A percentile compares a stretch with the other conserved stretches of the same genome.
Conservation (phyloP, 2,888 invertebrate genomes). For the Morpho deidamia region DNA sequence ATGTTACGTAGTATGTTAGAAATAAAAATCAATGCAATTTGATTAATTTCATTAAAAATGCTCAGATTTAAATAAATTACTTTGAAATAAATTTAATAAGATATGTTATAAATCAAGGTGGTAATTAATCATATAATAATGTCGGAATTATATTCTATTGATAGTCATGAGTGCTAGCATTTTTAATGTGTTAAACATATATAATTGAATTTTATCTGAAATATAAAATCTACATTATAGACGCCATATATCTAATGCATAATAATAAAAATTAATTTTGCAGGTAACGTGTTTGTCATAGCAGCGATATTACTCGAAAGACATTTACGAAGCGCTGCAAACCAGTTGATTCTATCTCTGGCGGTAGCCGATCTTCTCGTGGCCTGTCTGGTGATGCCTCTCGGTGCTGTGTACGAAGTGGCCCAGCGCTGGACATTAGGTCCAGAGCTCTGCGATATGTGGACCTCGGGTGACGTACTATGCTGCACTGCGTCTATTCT, state of each 20-base stretch:
- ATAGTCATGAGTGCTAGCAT: neutral
- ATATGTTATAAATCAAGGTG: no score
- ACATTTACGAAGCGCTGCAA: slow-evolving; percentile 91
- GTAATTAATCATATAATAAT: neutral
- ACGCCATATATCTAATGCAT: no score
- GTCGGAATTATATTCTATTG: neutral
- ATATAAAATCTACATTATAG: no score
- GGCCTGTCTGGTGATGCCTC: slow-evolving; percentile 88
- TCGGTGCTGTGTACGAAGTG: slow-evolving; percentile 87
- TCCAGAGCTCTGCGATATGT: slow-evolving; percentile 94
- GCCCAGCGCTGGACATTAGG: slow-evolving; percentile 91
- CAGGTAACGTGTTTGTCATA: slow-evolving; percentile 97
- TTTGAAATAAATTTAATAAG: no score
- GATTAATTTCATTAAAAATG: no score
- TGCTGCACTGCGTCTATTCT: slow-evolving; percentile 92
- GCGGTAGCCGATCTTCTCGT: slow-evolving; percentile 95
- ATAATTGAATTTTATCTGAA: no score
- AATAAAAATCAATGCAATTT: no score
- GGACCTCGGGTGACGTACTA: slow-evolving; percentile 94
- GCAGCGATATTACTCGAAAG: slow-evolving; percentile 93
- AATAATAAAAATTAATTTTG: slow-evolving; percentile 27
- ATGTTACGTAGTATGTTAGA: no score
- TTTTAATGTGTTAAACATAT: no score
- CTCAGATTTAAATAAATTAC: no score
- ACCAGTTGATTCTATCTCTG: slow-evolving; percentile 92